Evolutionary conservation across 2,797 vertebrate species (phyloP).

Genomic region (Thripadectes ignobilis): DNA sequence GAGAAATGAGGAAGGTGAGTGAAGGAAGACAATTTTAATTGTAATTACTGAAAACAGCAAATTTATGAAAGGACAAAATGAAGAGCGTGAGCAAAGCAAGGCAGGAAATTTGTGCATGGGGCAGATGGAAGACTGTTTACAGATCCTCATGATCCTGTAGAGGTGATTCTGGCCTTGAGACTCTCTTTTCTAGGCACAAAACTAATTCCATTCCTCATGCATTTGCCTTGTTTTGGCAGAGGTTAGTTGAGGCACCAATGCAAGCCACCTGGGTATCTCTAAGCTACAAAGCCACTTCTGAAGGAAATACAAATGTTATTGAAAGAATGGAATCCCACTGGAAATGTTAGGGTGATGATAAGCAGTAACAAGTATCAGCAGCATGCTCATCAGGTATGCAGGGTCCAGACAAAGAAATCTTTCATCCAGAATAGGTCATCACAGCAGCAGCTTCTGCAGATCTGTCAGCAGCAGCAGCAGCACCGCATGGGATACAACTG

Average conservation of each 20-base stretch:
- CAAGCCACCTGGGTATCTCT: not conserved
- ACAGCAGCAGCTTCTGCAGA: not conserved
- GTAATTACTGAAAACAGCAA: not conserved
- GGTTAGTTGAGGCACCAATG: not conserved
- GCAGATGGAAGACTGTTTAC: not conserved
- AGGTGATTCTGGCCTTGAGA: not conserved
- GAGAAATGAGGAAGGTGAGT: not conserved
- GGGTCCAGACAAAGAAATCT: not conserved
- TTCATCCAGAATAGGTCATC: not conserved
- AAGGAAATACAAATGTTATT: not conserved
- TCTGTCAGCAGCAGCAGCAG: not conserved
- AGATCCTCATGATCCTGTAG: rapidly evolving
- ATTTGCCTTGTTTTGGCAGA: not conserved
- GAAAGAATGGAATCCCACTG: not conserved
- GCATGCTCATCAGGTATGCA: not conserved
- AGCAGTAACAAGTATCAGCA: not conserved
- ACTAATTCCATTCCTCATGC: not conserved
- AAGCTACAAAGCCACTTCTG: not conserved
- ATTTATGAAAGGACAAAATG: not conserved
- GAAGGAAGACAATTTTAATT: not conserved
- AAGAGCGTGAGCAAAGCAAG: not conserved
- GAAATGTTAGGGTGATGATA: not conserved
- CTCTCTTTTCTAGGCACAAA: not conserved
- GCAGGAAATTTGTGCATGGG: not conserved
- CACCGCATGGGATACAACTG: rapidly evolving